Evolutionary conservation across 2,888 invertebrate species (phyloP), one percentile per base, ranked within the genome.

Genomic region (Lasius platythorax): DNA sequence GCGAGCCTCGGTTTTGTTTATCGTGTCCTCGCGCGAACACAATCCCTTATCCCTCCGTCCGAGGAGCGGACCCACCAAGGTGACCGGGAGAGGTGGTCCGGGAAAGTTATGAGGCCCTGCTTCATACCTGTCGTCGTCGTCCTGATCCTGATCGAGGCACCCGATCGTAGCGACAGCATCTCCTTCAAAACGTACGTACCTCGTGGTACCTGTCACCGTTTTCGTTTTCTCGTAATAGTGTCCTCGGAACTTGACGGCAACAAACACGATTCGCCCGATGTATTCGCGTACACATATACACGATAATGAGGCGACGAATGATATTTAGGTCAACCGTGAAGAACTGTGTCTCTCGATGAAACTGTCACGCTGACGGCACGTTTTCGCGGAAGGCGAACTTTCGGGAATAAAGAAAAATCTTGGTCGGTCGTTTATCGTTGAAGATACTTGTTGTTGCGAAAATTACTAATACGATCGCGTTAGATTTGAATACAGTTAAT

Each of bases 161-260:
- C 91, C 83, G 90, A 89, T 86, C 90, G 86, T 86, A 92, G 91
- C 82, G 92, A 93, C 88, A 89, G 91, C 81, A 93, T 94, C 87
- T 91, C 93, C 63, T 90, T 91, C 87, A 92, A 92, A 85, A 93
- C 93, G 95, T 95, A 93, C 93, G 95, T 93, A 79, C 30, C 58
- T 70, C 78, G 56, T 79, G 43, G 58, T 4, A 2, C 5, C 5
- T 43, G 28, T 3, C 3, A 11, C 1, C 28, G 28, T 53, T 46
- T 64, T 3, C 18, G 2, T 68, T 8, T 28, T 28, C 68, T 23
- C 37, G 8, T 8, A 2, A 1, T 43, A 12, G 5, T 53, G 18
- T 50, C 30, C 15, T 68, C 15, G 15, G 15, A 43, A 4, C 28
- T 53, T 1, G 3, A 15, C 12, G 1, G 5, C 40, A 40, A 61